Conservation (phyloP, 2,888 invertebrate genomes). For the Cheiracanthium punctorium region DNA sequence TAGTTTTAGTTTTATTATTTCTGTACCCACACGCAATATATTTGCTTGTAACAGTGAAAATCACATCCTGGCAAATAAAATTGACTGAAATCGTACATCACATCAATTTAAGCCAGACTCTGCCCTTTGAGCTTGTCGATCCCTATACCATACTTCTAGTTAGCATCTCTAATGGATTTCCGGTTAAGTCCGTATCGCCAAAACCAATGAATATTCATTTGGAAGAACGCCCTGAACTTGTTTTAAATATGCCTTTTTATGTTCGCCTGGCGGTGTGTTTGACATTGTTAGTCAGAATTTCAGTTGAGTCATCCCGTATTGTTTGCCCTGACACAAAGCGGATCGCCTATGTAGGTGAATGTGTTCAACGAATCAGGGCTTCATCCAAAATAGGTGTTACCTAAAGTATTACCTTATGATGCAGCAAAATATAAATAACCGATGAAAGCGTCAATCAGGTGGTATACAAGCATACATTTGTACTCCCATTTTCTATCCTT, state of each 20-base stretch:
- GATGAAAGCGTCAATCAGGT: background rate
- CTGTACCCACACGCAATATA: too few species aligned
- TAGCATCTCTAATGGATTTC: background rate
- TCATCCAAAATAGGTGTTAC: background rate
- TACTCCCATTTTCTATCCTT: too few species aligned
- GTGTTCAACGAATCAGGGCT: background rate
- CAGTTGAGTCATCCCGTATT: constrained; percentile 3
- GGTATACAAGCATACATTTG: too few species aligned
- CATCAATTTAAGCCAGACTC: too few species aligned
- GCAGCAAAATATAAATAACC: constrained; percentile 13
- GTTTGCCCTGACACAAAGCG: constrained; percentile 1
- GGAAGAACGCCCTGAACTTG: constrained; percentile 13
- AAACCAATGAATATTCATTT: background rate
- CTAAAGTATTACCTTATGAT: constrained; percentile 11
- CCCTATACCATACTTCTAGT: background rate
- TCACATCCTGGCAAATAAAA: too few species aligned
- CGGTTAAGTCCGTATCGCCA: background rate
- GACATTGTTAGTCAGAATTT: constrained; percentile 4
- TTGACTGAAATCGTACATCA: too few species aligned
- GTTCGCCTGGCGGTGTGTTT: background rate
- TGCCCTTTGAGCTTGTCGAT: background rate
- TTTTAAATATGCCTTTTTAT: constrained; percentile 13
- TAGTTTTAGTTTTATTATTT: too few species aligned
- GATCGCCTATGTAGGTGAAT: constrained; percentile 12
- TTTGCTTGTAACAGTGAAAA: too few species aligned